These are phyloP conservation scores for Dromaius novaehollandiae DNA, from an alignment of 2,113 vertebrate species.

Conservation along the genomic window DNA sequence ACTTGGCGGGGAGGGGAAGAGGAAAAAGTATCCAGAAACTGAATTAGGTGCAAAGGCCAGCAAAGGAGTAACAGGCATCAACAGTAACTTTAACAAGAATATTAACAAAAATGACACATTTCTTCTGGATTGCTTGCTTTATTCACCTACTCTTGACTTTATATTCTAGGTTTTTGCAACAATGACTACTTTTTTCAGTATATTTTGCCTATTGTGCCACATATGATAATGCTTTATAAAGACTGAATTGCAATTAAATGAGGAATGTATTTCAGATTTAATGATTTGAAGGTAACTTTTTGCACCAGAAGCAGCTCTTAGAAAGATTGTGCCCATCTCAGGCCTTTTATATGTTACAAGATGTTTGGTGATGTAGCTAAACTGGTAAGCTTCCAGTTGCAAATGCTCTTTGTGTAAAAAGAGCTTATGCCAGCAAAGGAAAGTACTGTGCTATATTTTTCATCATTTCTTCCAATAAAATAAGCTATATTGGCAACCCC, in stretches of 20 bases:
- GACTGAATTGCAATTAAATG: neutral
- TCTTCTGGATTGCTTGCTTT: neutral
- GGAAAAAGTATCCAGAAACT: neutral
- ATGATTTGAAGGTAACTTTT: neutral
- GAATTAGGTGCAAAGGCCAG: neutral
- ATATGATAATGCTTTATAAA: neutral
- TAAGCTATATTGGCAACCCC: neutral
- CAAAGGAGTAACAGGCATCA: neutral
- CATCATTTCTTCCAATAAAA: neutral
- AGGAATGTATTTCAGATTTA: neutral
- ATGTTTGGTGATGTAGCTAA: slow-evolving; percentile 3
- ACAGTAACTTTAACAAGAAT: neutral
- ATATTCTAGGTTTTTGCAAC: neutral
- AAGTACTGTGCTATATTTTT: slow-evolving; percentile 21
- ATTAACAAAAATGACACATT: neutral
- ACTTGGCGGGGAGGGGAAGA: accelerated
- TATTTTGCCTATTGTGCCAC: neutral
- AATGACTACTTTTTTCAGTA: neutral
- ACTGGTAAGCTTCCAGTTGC: neutral
- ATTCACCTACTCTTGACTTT: neutral
- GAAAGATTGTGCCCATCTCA: neutral
- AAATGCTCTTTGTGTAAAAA: slow-evolving; percentile 17
- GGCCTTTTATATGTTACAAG: neutral
- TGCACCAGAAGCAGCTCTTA: neutral
- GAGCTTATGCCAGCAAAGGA: neutral